These are phyloP conservation scores for Meloidogyne floridensis DNA, from an alignment of 1,140 invertebrate species.

Conservation along the genomic window DNA sequence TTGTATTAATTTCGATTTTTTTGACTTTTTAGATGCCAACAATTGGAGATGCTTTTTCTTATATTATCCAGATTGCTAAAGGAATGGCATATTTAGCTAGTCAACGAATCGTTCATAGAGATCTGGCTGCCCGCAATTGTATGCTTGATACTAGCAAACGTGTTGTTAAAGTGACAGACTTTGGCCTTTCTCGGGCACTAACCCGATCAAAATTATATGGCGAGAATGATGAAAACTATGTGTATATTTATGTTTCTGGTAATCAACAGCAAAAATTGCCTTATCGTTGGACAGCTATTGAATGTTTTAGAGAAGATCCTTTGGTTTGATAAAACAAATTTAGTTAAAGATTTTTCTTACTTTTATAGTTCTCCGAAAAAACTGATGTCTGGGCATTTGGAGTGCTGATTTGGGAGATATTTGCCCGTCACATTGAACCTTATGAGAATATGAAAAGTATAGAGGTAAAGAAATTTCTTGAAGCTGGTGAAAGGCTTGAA, in stretches of 20 bases:
- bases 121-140: constrained; percentile 90
- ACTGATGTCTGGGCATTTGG: constrained; percentile 48
- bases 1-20: neutral
- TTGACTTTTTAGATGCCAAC: constrained; percentile 23
- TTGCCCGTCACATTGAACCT: constrained; percentile 33
- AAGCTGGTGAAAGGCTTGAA: constrained; percentile 19
- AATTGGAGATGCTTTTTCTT: constrained; percentile 28
- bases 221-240: neutral
- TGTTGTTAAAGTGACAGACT: constrained; percentile 31
- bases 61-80: constrained; percentile 41
- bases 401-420: constrained; percentile 48
- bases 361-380: constrained; percentile 45
- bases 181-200: constrained; percentile 35
- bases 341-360: neutral
- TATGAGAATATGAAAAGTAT: constrained; percentile 33
- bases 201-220: constrained; percentile 5
- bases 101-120: constrained; percentile 78
- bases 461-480: constrained; percentile 21
- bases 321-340: neutral
- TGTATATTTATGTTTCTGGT: constrained; percentile 32
- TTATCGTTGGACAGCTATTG: constrained; percentile 49
- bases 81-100: constrained; percentile 81
- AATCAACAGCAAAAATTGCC: constrained; percentile 36
- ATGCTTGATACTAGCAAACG: constrained; percentile 45
- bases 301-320: constrained; percentile 39